Conservation (phyloP, 2,113 vertebrate genomes). For the Leptosomus discolor region DNA sequence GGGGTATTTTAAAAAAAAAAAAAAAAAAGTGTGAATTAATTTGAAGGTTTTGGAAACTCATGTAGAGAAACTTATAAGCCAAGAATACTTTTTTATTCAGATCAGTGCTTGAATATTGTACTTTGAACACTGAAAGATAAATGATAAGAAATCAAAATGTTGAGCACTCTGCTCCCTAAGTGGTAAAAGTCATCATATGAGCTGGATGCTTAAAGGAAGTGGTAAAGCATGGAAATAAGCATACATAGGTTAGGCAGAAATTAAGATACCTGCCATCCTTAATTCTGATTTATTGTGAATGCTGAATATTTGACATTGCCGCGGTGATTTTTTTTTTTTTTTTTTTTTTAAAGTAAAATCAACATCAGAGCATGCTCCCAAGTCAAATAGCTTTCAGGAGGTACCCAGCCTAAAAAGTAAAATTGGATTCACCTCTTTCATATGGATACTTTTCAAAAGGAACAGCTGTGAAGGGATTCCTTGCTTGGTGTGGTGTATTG, state of each 20-base stretch:
- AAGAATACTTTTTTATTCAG: not conserved
- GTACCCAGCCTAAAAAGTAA: not conserved
- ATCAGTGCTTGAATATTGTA: not conserved
- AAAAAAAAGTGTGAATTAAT: not conserved
- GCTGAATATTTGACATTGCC: not conserved
- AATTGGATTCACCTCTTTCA: not conserved
- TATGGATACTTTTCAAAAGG: not conserved
- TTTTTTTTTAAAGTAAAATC: not conserved
- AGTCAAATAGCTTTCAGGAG: not conserved
- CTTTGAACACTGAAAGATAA: not conserved
- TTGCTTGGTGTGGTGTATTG: not conserved
- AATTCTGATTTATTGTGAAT: not conserved
- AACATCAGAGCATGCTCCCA: not conserved
- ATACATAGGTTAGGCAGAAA: not conserved
- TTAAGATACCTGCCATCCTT: not conserved
- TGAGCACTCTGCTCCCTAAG: fast-evolving
- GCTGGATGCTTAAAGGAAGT: not conserved
- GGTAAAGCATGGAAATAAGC: not conserved
- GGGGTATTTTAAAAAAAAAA: not conserved
- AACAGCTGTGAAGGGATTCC: not conserved
- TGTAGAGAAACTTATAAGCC: not conserved
- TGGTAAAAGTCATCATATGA: not conserved
- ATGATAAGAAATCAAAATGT: not conserved
- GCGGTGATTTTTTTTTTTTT: not conserved
- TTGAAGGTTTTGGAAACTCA: not conserved